A percentile compares a stretch with the other conserved stretches of the same genome.
These are phyloP conservation scores for Miltochrista miniata DNA, from an alignment of 2,888 invertebrate genomes.

Conservation along the genomic window DNA sequence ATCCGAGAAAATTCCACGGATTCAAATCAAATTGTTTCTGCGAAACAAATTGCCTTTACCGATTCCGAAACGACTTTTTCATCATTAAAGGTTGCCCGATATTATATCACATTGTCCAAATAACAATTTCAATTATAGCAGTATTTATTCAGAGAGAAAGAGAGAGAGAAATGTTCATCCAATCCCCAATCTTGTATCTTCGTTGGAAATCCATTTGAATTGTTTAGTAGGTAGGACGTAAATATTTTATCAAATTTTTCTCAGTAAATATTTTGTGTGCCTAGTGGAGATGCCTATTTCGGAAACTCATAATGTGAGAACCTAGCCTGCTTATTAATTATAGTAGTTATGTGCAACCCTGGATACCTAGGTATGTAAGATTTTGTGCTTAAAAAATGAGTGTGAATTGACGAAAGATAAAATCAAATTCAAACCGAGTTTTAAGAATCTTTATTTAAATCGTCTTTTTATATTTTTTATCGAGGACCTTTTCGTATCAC, in stretches of 20 bases:
- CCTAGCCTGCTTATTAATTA: no score
- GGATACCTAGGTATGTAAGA: no score
- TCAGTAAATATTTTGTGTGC: background rate
- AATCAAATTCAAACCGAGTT: no score
- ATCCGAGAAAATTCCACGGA: slow-evolving; percentile 16
- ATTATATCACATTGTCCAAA: slow-evolving; percentile 30
- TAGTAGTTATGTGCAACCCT: no score
- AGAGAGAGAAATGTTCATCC: slow-evolving; percentile 24
- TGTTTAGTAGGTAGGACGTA: slow-evolving; percentile 21
- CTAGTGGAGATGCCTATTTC: no score
- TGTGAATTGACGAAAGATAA: no score
- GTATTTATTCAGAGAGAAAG: slow-evolving; percentile 21
- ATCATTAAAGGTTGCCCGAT: slow-evolving; percentile 27
- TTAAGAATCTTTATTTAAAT: no score
- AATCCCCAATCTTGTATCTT: slow-evolving; percentile 14
- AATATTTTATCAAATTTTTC: slow-evolving; percentile 11
- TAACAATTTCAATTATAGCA: slow-evolving; percentile 38
- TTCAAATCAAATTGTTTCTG: slow-evolving; percentile 27
- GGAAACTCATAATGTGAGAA: no score
- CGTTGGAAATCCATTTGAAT: slow-evolving; percentile 20
- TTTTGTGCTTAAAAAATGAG: no score
- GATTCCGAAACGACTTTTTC: slow-evolving; percentile 26
- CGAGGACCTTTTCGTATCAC: no score
- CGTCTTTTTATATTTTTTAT: no score
- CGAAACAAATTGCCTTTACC: slow-evolving; percentile 28